Base-by-base conservation (phyloP, 2,888 invertebrate species). In the Ormyrus rosae region DNA sequence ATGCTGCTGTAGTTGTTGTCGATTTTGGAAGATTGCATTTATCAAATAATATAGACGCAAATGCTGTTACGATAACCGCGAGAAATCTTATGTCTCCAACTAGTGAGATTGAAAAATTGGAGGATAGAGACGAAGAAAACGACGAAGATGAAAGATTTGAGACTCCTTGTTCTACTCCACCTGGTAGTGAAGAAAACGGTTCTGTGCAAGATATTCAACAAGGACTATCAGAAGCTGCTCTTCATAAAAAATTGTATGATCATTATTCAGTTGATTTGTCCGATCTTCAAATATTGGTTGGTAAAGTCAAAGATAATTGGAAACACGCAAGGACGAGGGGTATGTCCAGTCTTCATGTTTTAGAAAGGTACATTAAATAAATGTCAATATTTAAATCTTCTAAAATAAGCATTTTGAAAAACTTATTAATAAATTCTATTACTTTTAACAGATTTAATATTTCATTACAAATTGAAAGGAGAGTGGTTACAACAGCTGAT, bases 11-110 rank as follows among this genome's bases (percentile, higher is more conserved):
- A 85, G 94, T 98, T 71, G 95, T 98, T 67, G 94, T 97, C 74
- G 98, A 98, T 92, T 96, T 99, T 89, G 99, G 99, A 11, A 94
- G 96, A 83, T 93, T 99, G 83, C 94, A 95, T 84, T 91, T 96
- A 61, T 91, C 92, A 11, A 93, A 93, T 84, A 87, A 90, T 72
- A 13, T 75, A 0, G 76, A 78, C 2, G 11, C n/a, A 6, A 76
- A 6, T 7, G 51, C 60, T 5, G 48, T 53, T 0, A 51, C 53
- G 0, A 6, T 80, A 5, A 69, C 10, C 0, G 60, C 69, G 0
- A 74, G 80, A 19, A 73, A 79, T 72, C 86, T 84, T 19, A 82
- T 86, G 13, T 91, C 86, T 84, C 89, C 89, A 83, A 91, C 86
- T 78, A 88, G 89, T 69, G 86, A 87, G 58, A 90, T 88, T 79